Evolutionary conservation across 2,888 invertebrate species (phyloP), one percentile per base, ranked within the genome.

Genomic region (Argyra leucocephala): DNA sequence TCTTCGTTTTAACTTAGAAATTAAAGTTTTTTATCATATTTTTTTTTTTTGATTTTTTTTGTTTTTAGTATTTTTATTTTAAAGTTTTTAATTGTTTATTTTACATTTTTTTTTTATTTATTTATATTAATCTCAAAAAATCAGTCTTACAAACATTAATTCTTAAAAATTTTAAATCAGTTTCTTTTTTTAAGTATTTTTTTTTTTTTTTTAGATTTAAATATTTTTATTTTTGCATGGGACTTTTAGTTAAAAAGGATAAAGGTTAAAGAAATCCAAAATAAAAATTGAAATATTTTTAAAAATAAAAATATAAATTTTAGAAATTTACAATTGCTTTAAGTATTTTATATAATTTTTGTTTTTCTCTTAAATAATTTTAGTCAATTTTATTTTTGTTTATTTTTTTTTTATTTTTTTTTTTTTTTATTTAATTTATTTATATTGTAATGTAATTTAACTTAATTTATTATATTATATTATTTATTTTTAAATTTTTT

Each of bases 71-170:
- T 37, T 37, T 37, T 26, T 26, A 37, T 10, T 37, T 37, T 37
- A 9, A 37, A 37, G 12, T 37, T n/a, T n/a, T 26, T 37, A 37
- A 37, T 37, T 37, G 37, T 37, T 37, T 37, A 37, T 37, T 37
- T 37, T 37, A 37, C 37, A 37, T 37, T 10, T 37, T 37, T 37
- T 15, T 37, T 37, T 37, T 15, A 15, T 37, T 15, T 37, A 9
- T 37, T 37, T 10, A 9, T 37, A 9, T 37, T 37, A 37, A 37
- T 37, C 37, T 37, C 37, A 37, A 37, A 37, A 26, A 48, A 48
- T 48, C 48, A 48, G 48, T 48, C 48, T 48, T 48, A 48, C 48
- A 48, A 48, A 48, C 48, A 48, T 48, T 48, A 48, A 48, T 48
- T 48, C n/a, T 48, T 48, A 18, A 48, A 48, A 48, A 48, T 37